Evolutionary conservation across 2,888 invertebrate genomes (phyloP), one percentile per base, ranked within the genome.

Genomic region (Aproaerema taeniolella): DNA sequence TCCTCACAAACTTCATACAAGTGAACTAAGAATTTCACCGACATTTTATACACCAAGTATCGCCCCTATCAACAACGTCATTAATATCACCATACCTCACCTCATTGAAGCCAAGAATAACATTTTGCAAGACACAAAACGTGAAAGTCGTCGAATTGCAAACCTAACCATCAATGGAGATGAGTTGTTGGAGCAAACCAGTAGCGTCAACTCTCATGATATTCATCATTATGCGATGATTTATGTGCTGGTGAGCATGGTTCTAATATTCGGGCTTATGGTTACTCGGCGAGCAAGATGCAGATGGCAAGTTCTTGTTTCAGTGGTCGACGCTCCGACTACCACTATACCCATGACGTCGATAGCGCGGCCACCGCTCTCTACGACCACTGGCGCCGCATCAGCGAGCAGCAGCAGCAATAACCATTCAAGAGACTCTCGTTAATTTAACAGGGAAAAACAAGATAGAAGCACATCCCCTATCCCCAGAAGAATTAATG

Each of bases 221-320:
- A 29, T 37, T 3, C 36, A 37, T n/a, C 36, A 37, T 13, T 37
- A 37, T n/a, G 28, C 17, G 4, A 37, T 37, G 36, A 37, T 37
- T 12, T 37, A 37, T 12, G 17, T 37, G 6, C 28, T 29, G 3
- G 7, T 31, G 2, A 6, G 15, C 10, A 15, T 37, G 9, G 16
- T 29, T 10, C 16, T 29, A 11, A 29, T 16, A n/a, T 9, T n/a
- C 8, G 26, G 8, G 6, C 5, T 26, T 5, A n/a, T 26, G 2
- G 3, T 26, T n/a, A 26, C n/a, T n/a, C 6, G n/a, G n/a, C 6
- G 26, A n/a, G 2, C n/a, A 3, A 5, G n/a, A 9, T 5, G 26
- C 26, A 5, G n/a, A n/a, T 26, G 26, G 26, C 26, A 26, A n/a
- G 8, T n/a, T 3, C 26, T n/a, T n/a, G n/a, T n/a, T n/a, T n/a